Evolutionary conservation across 2,888 invertebrate genomes (phyloP), one percentile per base, ranked within the genome.

Genomic region (Latheticus oryzae): DNA sequence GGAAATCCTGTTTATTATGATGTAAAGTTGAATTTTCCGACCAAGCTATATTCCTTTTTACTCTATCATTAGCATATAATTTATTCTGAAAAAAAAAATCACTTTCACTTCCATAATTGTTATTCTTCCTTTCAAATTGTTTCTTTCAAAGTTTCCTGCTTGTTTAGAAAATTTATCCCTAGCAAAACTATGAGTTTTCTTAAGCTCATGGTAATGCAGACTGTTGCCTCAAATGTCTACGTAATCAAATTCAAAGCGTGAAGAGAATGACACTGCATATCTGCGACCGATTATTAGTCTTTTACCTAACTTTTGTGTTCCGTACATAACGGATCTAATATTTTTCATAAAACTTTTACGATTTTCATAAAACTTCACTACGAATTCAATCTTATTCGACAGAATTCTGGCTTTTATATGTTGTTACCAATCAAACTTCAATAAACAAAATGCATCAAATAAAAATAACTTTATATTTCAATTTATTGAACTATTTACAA

Each of bases 1-100:
- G 58, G 52, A 58, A 58, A 43, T 58, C 58, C 58, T 58, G 58
- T 58, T 58, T 58, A 58, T 58, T 58, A 58, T 52, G 58, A 58
- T 58, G 58, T 58, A 58, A 58, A 58, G 58, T 58, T 57, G 57
- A 57, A 45, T 52, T 52, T 52, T 51, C 51, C 57, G 32, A 17
- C 12, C 35, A 37, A 17, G 45, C 51, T 37, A 21, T 56, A 35
- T 50, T 45, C 8, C 19, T 28, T 12, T 50, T 35, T 5, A 42
- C 40, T n/a, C n/a, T n/a, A n/a, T n/a, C n/a, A n/a, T n/a, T n/a
- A n/a, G n/a, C n/a, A n/a, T n/a, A n/a, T n/a, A n/a, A n/a, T n/a
- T n/a, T n/a, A n/a, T n/a, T n/a, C n/a, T n/a, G n/a, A n/a, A n/a
- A n/a, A n/a, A n/a, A n/a, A n/a, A n/a, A n/a, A n/a, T n/a, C 21